phyloP scores from a whole-genome alignment of 2,888 invertebrate species.

The Linnaemya tessellans region DNA sequence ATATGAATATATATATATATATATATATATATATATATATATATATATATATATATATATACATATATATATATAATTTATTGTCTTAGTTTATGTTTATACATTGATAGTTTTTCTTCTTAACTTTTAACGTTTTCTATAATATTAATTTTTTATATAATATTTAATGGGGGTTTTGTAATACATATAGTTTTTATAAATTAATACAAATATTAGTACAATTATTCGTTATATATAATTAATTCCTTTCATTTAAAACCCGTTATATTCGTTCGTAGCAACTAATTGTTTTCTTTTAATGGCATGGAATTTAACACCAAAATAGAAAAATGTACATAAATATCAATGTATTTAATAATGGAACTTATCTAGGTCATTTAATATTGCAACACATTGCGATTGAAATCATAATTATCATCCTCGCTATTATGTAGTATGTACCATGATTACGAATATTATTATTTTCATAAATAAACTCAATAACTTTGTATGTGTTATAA shows the following conservation, averaged over 20 bases:
- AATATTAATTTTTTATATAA: background rate
- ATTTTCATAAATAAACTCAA: constrained; percentile 38
- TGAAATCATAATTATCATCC: constrained; percentile 46
- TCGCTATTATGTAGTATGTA: constrained; percentile 4
- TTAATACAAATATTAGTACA: background rate
- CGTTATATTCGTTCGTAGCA: constrained; percentile 23
- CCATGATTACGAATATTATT: constrained; percentile 21
- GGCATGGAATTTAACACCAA: constrained; percentile 36
- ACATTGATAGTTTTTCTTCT: constrained; percentile 44
- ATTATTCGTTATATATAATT: constrained; percentile 24
- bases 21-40: constrained; percentile 9
- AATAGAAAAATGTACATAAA: constrained; percentile 19
- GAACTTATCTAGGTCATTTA: constrained; percentile 58
- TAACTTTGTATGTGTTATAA: constrained; percentile 30
- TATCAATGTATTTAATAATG: constrained; percentile 30
- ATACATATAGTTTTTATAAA: constrained; percentile 35
- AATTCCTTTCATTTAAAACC: constrained; percentile 2
- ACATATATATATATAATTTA: constrained; percentile 5
- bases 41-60: constrained; percentile 1
- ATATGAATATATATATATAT: background rate
- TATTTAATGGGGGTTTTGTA: constrained; percentile 14
- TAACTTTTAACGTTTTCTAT: constrained; percentile 39
- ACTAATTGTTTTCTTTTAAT: constrained; percentile 46
- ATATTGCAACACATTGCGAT: constrained; percentile 49
- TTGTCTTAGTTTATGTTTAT: constrained; percentile 13